Evolutionary conservation across 2,888 invertebrate genomes (phyloP).

Genomic region (Clusia tigrina): DNA sequence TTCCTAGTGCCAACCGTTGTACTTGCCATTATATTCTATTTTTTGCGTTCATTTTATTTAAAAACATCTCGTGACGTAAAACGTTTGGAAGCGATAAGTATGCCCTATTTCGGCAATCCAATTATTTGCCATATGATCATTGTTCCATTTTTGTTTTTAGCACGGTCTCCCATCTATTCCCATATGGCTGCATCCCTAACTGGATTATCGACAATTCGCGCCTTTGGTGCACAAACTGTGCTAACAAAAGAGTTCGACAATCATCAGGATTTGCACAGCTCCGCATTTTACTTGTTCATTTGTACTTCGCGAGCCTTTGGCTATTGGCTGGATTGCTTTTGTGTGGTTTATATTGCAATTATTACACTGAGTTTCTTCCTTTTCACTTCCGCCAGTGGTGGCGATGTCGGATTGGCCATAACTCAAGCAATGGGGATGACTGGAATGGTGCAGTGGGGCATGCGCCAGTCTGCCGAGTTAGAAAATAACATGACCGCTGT

Average conservation of each 20-base stretch:
- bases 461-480: conserved; percentile 89
- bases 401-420: conserved; percentile 80
- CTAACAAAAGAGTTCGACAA: conserved; percentile 82
- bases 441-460: conserved; percentile 79
- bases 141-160: conserved; percentile 55
- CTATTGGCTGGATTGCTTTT: conserved; percentile 90
- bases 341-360: conserved; percentile 83
- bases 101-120: background rate
- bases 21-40: conserved; percentile 77
- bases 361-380: conserved; percentile 88
- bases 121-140: background rate
- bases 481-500: conserved; percentile 92
- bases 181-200: conserved; percentile 89
- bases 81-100: conserved; percentile 77
- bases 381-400: conserved; percentile 72
- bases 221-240: conserved; percentile 82
- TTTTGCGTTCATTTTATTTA: conserved; percentile 78
- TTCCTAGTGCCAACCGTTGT: conserved; percentile 76
- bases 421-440: conserved; percentile 82
- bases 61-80: conserved; percentile 83
- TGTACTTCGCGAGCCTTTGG: conserved; percentile 92
- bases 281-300: conserved; percentile 91
- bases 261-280: conserved; percentile 86
- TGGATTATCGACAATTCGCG: conserved; percentile 90
- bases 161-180: conserved; percentile 92